Conservation (phyloP, 2,113 vertebrate genomes). For the Catharus bicknelli region DNA sequence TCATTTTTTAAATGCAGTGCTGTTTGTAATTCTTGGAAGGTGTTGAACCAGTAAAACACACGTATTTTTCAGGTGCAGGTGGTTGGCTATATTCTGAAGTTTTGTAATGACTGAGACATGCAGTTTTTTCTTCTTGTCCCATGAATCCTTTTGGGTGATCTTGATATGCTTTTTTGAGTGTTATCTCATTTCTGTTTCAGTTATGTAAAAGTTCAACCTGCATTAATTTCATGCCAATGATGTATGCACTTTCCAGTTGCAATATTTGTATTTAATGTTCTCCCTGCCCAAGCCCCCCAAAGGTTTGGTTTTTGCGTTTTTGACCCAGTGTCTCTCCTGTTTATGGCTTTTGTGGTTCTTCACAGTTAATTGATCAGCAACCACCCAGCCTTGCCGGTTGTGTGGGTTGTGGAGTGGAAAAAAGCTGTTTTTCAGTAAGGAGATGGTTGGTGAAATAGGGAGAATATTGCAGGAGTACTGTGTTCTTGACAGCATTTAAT, state of each 20-base stretch:
- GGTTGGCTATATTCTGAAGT: not conserved
- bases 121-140: not conserved
- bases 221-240: not conserved
- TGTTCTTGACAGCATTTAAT: not conserved
- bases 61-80: not conserved
- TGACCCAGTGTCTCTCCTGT: not conserved
- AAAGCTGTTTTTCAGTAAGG: not conserved
- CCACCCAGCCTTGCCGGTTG: not conserved
- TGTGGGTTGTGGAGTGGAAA: not conserved
- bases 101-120: not conserved
- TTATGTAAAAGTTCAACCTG: not conserved
- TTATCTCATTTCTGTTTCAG: not conserved
- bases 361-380: not conserved
- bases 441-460: not conserved
- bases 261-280: not conserved
- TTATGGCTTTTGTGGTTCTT: accelerated
- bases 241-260: not conserved
- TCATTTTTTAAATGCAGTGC: not conserved
- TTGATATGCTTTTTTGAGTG: not conserved
- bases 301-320: not conserved
- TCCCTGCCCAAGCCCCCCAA: accelerated
- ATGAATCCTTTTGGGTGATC: not conserved
- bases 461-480: not conserved
- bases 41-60: not conserved
- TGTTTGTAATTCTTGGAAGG: not conserved